Evolutionary conservation across 2,888 invertebrate species (phyloP), one percentile per base, ranked within the genome.

Genomic region (Latheticus oryzae): DNA sequence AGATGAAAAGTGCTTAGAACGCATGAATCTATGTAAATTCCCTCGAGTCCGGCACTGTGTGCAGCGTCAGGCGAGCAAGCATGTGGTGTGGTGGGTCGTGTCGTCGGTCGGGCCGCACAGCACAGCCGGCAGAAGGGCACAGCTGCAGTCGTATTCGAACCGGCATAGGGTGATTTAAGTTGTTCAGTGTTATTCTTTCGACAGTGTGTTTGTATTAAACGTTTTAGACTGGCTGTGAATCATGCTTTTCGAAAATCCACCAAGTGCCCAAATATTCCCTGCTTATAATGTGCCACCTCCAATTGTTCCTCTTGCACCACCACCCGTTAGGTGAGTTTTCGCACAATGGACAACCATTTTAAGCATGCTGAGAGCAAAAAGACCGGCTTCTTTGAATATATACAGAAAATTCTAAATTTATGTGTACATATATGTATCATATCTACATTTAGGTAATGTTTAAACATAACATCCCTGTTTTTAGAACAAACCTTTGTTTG

Each of bases 231-330:
- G 45, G 35, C 15, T 54, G 30, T 53, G 42, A 47, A 69, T 48
- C 50, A 88, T 88, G 88, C 81, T 88, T 79, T 88, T 88, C 79
- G 88, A 88, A 80, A 87, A 84, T 82, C 87, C 87, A 75, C 79
- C 82, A 75, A 79, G 80, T 68, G 78, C 80, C 23, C 87, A 87
- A 79, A 83, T 88, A 80, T 83, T 86, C 78, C 86, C 83, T 78
- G 85, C 87, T 70, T 88, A 87, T 79, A 86, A 84, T 79, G 86
- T 88, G 76, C 88, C 88, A 73, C 88, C 88, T 76, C 88, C 88
- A 67, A 83, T 87, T 24, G 52, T 75, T 54, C 72, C 74, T 43
- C 64, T 59, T 1, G 59, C 66, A 50, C 69, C 71, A 38, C 69
- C 68, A 33, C 64, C 72, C 33, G 71, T 70, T 52, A 72, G 77